phyloP scores from a whole-genome alignment of 2,797 vertebrate genomes.

The Scleropages formosus region DNA sequence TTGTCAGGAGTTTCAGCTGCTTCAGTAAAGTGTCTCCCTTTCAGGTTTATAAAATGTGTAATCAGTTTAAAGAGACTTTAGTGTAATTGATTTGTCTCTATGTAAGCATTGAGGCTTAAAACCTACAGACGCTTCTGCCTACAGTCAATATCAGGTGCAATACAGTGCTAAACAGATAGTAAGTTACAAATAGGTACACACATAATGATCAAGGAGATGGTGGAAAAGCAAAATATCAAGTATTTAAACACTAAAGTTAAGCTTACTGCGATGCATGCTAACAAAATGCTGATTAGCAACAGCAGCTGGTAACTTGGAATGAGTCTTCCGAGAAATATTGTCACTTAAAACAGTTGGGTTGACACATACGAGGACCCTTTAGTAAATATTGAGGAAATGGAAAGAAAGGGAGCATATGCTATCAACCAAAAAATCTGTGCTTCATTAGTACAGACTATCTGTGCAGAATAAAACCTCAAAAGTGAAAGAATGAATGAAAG shows the following conservation, averaged over 20 bases:
- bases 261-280: not conserved
- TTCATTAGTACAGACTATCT: conserved; percentile 3
- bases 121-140: not conserved
- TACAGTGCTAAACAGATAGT: not conserved
- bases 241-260: not conserved
- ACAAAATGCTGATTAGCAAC: conserved; percentile 1
- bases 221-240: not conserved
- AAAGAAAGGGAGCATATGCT: not conserved
- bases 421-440: not conserved
- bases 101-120: not conserved
- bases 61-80: not conserved
- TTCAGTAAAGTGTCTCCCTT: not conserved
- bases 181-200: not conserved
- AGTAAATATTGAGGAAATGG: conserved; percentile 10
- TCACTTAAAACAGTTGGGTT: conserved; percentile 7
- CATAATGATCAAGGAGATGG: not conserved
- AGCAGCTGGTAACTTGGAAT: conserved; percentile 6
- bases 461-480: not conserved
- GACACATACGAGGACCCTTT: not conserved
- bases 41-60: not conserved
- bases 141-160: not conserved
- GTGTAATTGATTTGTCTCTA: not conserved
- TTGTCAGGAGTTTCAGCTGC: no score
- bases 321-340: not conserved
- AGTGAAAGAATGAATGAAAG: not conserved